Conservation (phyloP, 2,888 invertebrate species). For the Aleiodes alternator region DNA sequence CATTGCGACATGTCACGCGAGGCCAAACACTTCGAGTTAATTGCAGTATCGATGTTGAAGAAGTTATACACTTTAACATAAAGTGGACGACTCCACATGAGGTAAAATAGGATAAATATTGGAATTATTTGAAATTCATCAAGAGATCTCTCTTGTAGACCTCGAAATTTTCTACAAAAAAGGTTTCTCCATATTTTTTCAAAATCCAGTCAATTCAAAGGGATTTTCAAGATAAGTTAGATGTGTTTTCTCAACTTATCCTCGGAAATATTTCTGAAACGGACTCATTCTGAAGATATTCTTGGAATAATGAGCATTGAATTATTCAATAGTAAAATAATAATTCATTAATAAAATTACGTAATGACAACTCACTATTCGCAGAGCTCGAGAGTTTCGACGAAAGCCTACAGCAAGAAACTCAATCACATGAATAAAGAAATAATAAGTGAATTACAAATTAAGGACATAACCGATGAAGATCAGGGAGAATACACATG, state of each 20-base stretch:
- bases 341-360: neutral
- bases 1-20: conserved; percentile 62
- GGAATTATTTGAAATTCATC: neutral
- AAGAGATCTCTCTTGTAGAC: too few relatives aligned
- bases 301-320: too few relatives aligned
- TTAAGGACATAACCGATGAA: conserved; percentile 58
- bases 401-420: conserved; percentile 7
- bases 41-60: conserved; percentile 59
- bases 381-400: conserved; percentile 57
- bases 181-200: too few relatives aligned
- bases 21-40: conserved; percentile 65
- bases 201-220: neutral
- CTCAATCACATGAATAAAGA: conserved; percentile 20
- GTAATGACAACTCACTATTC: conserved; percentile 45
- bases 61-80: conserved; percentile 55
- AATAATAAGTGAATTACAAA: conserved; percentile 56
- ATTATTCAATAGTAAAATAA: too few relatives aligned
- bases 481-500: conserved; percentile 67
- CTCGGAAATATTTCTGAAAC: neutral
- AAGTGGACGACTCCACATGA: conserved; percentile 61
- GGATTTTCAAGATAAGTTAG: neutral
- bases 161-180: too few relatives aligned
- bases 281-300: neutral
- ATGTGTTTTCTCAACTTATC: too few relatives aligned
- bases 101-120: conserved; percentile 38